Base-by-base conservation (phyloP, 2,888 invertebrate genomes). In the Diarsia dahlii region DNA sequence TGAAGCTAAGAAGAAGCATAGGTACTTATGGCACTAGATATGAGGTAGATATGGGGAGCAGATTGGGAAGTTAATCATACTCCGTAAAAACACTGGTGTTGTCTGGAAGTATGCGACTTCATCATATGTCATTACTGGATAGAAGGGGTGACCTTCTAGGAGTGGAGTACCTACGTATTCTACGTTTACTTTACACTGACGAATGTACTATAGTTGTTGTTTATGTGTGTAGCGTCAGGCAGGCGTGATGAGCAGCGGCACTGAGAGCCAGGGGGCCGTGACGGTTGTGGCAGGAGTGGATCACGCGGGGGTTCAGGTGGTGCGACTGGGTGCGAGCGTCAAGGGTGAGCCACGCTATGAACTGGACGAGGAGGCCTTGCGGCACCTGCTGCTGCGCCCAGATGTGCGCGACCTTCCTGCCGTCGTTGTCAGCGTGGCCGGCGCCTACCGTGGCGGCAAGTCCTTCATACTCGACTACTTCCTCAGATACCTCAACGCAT, bases 381-480 rank as follows among this genome's bases (percentile, higher is more conserved):
- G 72, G 48, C 64, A 71, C 50, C 75, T 91, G 74, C 71, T 88
- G 66, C 80, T 85, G 45, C 84, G 86, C 23, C 72, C 74, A 3
- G 91, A 86, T 48, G 83, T 89, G 64, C 84, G 87, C 23, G 85
- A 84, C 50, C 86, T 87, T 69, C 89, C 91, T 46, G 91, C 85
- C 18, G 91, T 86, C 48, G 88, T 92, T 54, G 82, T 92, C 64
- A 90, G 91, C 86, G 90, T 92, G 71, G 92, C 92, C 45, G 92
- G 92, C 68, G 90, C 91, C 74, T 91, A 87, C 80, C 91, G 92
- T 68, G 90, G 91, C 66, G 92, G 92, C 71, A 92, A 92, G 80
- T 92, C 92, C 72, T 92, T 92, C 85, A 89, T 92, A 71, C 91
- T 92, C 10, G 90, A 89, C 86, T 92, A 89, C 85, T 90, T 91